Base-by-base conservation (phyloP, 2,113 vertebrate genomes). In the Pungitius pungitius region DNA sequence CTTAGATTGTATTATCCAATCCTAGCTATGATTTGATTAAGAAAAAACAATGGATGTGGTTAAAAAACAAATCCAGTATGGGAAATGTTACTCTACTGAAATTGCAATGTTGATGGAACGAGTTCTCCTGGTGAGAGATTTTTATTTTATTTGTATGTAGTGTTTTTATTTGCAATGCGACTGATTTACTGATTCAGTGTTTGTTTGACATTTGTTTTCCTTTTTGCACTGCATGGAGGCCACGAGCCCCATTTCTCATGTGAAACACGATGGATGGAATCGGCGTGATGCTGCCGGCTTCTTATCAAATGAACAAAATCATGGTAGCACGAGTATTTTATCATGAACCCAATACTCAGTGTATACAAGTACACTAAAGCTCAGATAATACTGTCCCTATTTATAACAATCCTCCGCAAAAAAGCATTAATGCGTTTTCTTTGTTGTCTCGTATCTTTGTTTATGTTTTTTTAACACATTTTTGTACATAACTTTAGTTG, bases 111-210 rank as follows among this genome's bases (percentile, higher is more conserved):
- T 8, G 39, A 27, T 60, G 43, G 40, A 66, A 70, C 73, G 52
- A 62, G 54, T 75, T 83, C 87, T 93, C 81, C 83, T 88, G 82
- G 80, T 90, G 87, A 91, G 89, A 92, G 35, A 77, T 75, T 68
- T 24, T 52, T 14, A n/a, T 17, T 43, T 15, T 43, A 6, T 43
- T 43, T 20, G 74, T 30, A 85, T 54, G 77, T 52, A 87, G 77
- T 75, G 81, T 91, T 89, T 73, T 76, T 37, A 77, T 75, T 85
- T 84, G 40, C 63, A 75, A 60, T 75, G 64, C 78, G 61, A 73
- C 51, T 85, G 60, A 77, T 37, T 80, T 61, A 63, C 33, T 63
- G 74, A 65, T 78, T 87, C 67, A 81, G 54, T 75, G 58, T 56
- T 77, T 69, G 11, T 65, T 73, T 30, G 49, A 51, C 49, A 12